Evolutionary conservation across 2,888 invertebrate species (phyloP).

Genomic region (Mamestra brassicae): DNA sequence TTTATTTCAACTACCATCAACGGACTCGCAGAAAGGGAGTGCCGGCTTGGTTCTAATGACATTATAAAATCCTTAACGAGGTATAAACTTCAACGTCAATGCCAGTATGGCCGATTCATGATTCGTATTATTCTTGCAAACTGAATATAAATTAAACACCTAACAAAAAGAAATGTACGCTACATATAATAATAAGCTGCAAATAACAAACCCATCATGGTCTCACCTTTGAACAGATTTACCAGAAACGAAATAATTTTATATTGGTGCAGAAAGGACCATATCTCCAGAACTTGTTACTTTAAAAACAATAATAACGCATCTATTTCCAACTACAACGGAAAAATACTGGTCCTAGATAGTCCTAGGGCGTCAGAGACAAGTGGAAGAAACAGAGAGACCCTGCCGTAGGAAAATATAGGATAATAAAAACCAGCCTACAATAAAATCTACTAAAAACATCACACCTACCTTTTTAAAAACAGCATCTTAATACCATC

Average conservation of each 20-base stretch:
- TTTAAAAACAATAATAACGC: background rate
- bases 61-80: slow-evolving; percentile 48
- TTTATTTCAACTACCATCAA: slow-evolving; percentile 32
- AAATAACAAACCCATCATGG: background rate
- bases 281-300: background rate
- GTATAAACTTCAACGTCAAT: slow-evolving; percentile 32
- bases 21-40: slow-evolving; percentile 35
- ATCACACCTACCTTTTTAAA: slow-evolving; percentile 8
- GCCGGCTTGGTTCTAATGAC: slow-evolving; percentile 24
- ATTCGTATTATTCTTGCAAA: background rate
- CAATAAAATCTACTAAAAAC: background rate
- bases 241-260: background rate
- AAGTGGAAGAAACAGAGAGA: background rate
- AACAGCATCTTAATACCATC: slow-evolving; percentile 18
- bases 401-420: background rate
- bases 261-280: background rate
- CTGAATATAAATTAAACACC: slow-evolving; percentile 7
- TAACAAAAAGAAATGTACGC: background rate
- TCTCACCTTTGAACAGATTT: background rate
- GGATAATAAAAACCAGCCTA: background rate
- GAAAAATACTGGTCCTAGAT: background rate
- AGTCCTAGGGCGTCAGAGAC: too few relatives aligned
- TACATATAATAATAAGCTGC: background rate
- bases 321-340: background rate
- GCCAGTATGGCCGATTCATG: background rate